Percentiles rank a stretch among this genome's conserved stretches.
Conservation (phyloP, 2,797 vertebrate genomes). For the Poecile montanus region DNA sequence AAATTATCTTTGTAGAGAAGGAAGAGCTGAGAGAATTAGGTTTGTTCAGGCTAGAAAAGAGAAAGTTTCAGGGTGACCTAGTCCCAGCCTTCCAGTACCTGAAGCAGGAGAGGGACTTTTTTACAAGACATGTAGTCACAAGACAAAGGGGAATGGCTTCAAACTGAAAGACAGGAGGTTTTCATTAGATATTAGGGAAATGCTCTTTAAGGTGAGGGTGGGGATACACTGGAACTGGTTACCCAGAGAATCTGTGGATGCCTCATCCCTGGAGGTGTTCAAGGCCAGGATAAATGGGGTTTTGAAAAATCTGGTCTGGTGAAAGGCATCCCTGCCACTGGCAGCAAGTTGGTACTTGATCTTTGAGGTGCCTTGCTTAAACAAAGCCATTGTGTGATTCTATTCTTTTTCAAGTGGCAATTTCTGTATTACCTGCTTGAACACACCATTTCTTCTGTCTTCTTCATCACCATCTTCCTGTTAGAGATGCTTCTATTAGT, state of each 20-base stretch:
- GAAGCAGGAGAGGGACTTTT: background rate
- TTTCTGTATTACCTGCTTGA: background rate
- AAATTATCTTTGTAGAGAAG: background rate
- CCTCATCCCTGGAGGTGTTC: background rate
- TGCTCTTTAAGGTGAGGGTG: background rate
- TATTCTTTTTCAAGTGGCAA: background rate
- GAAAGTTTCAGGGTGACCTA: background rate
- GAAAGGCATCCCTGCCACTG: fast-evolving
- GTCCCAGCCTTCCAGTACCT: background rate
- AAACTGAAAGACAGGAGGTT: background rate
- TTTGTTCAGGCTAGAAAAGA: background rate
- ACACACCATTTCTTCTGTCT: background rate
- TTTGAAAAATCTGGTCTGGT: background rate
- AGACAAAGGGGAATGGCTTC: background rate
- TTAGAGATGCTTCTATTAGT: background rate
- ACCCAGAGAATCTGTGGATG: background rate
- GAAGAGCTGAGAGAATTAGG: background rate
- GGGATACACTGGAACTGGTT: background rate
- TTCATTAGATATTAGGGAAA: background rate
- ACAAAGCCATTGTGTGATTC: background rate
- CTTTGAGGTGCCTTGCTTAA: background rate
- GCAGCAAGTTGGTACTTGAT: background rate
- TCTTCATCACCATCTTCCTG: background rate
- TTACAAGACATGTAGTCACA: background rate
- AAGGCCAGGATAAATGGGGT: background rate